phyloP scores from a whole-genome alignment of 2,113 vertebrate genomes.

The Ochotona princeps region DNA sequence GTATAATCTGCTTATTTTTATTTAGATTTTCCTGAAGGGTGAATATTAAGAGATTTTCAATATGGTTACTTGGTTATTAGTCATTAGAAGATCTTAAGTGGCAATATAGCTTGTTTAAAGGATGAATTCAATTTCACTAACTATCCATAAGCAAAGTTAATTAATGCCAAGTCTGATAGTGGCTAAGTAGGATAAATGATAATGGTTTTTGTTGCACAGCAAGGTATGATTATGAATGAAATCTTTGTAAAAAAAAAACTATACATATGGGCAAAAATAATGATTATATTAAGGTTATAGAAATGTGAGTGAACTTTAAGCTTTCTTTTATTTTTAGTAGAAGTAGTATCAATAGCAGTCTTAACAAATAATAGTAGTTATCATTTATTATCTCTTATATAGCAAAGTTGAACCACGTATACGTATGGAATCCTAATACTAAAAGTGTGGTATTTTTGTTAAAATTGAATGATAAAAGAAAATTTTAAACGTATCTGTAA shows the following conservation, averaged over 20 bases:
- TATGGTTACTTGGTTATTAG: not conserved
- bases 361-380: not conserved
- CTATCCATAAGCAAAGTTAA: not conserved
- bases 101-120: not conserved
- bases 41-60: not conserved
- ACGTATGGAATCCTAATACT: not conserved
- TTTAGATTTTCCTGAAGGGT: not conserved
- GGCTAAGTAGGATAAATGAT: not conserved
- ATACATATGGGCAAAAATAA: not conserved
- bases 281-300: not conserved
- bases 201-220: not conserved
- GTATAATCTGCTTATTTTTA: not conserved
- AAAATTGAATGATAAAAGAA: not conserved
- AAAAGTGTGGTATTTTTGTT: conserved; percentile 18
- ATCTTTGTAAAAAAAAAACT: not conserved
- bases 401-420: not conserved
- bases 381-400: not conserved
- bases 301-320: not conserved
- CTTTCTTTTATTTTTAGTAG: not conserved
- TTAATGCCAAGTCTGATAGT: not conserved
- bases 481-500: not conserved
- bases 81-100: not conserved
- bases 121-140: conserved; percentile 15
- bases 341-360: not conserved
- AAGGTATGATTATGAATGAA: not conserved